These are phyloP conservation scores for Polyergus mexicanus DNA, from an alignment of 1,140 invertebrate genomes.

Conservation along the genomic window DNA sequence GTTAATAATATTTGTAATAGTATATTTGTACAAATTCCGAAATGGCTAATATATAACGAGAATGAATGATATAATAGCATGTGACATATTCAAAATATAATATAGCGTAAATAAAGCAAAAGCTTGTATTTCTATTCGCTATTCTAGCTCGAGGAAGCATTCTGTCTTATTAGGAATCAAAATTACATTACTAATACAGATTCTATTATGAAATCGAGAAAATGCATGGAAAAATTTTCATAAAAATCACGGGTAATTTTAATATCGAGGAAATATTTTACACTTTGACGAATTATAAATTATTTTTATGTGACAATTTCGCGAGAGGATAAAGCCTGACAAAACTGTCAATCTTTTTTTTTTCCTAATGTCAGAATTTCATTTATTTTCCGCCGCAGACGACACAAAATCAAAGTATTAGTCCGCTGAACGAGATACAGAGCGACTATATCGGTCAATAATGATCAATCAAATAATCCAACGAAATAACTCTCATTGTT, in stretches of 20 bases:
- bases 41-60: not conserved
- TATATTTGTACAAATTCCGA: constrained; percentile 15
- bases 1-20: constrained; percentile 2
- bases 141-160: not conserved
- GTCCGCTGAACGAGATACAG: constrained; percentile 24
- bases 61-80: constrained; percentile 30
- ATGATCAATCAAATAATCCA: constrained; percentile 67
- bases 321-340: not conserved
- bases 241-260: not conserved
- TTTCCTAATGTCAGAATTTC: constrained; percentile 8
- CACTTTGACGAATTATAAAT: not conserved
- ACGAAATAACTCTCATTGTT: constrained; percentile 48
- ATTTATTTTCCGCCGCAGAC: constrained; percentile 33
- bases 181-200: not conserved
- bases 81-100: not conserved
- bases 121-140: not conserved
- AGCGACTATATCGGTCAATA: constrained; percentile 35
- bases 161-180: not conserved
- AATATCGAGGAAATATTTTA: not conserved
- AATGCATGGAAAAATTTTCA: not conserved
- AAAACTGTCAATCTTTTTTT: not conserved
- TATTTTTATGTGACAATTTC: not conserved
- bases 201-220: not conserved
- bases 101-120: not conserved
- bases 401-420: constrained; percentile 50